phyloP scores from a whole-genome alignment of 2,888 invertebrate species.

The Drosophila villosipedis region DNA sequence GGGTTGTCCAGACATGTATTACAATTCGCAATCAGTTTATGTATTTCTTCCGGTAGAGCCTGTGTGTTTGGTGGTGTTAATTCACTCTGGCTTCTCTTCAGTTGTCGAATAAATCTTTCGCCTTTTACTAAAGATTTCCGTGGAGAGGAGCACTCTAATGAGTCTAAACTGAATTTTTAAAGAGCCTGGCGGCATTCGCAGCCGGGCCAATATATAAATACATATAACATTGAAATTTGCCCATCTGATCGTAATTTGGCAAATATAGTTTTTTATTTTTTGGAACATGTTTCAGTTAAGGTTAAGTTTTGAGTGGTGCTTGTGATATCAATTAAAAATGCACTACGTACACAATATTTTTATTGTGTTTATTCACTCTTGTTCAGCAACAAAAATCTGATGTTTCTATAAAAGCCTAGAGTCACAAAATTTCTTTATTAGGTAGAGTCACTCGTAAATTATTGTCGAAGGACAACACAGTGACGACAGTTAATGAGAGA shows the following conservation, averaged over 20 bases:
- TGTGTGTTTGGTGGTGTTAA: fast-evolving
- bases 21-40: not conserved
- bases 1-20: not conserved
- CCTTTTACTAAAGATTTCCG: conserved; percentile 92
- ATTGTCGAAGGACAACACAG: not conserved
- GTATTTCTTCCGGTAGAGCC: not conserved
- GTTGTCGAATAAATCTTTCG: conserved; percentile 89
- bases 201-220: conserved; percentile 17
- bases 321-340: not conserved
- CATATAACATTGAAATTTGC: fast-evolving
- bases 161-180: conserved; percentile 9
- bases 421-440: not conserved
- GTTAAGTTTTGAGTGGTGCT: not conserved
- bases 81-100: conserved; percentile 88
- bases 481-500: conserved; percentile 6
- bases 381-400: not conserved
- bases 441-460: not conserved
- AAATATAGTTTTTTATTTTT: fast-evolving
- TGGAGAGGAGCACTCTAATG: conserved; percentile 88
- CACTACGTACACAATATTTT: not conserved
- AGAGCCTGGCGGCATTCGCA: conserved; percentile 4
- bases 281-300: not conserved
- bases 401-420: not conserved
- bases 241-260: not conserved
- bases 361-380: not conserved